A percentile compares a stretch with the other conserved stretches of the same genome.
Conservation (phyloP, 1,140 invertebrate species). For the Drosophila seguyi region DNA sequence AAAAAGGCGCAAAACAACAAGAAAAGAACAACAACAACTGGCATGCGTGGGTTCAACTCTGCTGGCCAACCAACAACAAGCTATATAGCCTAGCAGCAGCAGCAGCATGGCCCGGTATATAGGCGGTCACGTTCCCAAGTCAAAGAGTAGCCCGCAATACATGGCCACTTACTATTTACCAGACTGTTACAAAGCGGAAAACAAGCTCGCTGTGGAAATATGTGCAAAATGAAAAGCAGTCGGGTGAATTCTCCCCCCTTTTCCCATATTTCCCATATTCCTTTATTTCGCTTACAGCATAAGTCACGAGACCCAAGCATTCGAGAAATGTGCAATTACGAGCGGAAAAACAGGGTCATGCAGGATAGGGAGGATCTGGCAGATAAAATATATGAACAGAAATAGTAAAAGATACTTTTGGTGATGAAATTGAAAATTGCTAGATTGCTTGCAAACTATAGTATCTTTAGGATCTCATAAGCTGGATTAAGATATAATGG, state of each 20-base stretch:
- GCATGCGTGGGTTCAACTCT: constrained; percentile 68
- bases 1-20: constrained; percentile 71
- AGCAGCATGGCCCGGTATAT: constrained; percentile 46
- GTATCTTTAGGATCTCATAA: not conserved
- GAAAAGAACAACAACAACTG: constrained; percentile 26
- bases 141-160: constrained; percentile 59
- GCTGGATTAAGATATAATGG: too few relatives aligned
- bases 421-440: not conserved
- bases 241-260: constrained; percentile 12
- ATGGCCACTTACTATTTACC: constrained; percentile 54
- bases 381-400: not conserved
- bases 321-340: constrained; percentile 21
- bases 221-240: constrained; percentile 64
- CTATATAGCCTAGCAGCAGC: constrained; percentile 8
- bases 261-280: constrained; percentile 15
- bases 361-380: not conserved
- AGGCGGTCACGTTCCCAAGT: constrained; percentile 72
- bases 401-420: not conserved
- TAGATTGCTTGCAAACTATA: not conserved
- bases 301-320: constrained; percentile 37
- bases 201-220: constrained; percentile 62
- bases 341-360: constrained; percentile 24
- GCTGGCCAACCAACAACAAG: constrained; percentile 64
- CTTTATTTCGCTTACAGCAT: constrained; percentile 22
- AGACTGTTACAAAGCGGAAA: constrained; percentile 70